Conservation (phyloP, 2,888 invertebrate species). For the Rotaria magnacalcarata region DNA sequence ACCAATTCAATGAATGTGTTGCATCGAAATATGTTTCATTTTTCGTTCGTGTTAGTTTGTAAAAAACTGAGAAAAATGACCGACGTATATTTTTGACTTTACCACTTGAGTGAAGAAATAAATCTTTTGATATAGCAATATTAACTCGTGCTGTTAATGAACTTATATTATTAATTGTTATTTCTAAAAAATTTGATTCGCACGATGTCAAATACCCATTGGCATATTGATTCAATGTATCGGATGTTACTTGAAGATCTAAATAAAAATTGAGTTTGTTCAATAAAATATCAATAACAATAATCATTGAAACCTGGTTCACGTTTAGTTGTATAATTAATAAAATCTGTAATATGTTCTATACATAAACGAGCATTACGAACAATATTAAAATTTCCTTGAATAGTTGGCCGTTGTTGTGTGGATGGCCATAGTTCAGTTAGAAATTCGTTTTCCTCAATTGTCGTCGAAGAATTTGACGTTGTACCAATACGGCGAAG, state of each 20-base stretch:
- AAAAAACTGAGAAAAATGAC: conserved; percentile 8
- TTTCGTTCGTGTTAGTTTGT: not conserved
- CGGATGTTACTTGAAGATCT: not conserved
- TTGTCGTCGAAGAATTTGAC: not conserved
- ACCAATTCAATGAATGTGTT: not conserved
- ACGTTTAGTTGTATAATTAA: not conserved
- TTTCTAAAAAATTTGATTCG: not conserved
- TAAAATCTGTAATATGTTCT: not conserved
- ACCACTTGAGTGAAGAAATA: not conserved
- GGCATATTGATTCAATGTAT: not conserved
- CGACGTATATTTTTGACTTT: not conserved
- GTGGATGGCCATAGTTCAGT: conserved; percentile 23
- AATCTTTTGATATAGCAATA: not conserved
- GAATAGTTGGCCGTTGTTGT: not conserved
- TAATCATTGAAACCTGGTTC: not conserved
- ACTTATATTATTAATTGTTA: not conserved
- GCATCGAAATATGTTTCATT: conserved; percentile 36
- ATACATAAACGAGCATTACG: conserved; percentile 28
- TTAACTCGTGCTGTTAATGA: not conserved
- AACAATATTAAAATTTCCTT: conserved; percentile 15
- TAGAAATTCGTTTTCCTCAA: conserved; percentile 22
- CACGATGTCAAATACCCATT: conserved; percentile 33
- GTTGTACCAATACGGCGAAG: not conserved
- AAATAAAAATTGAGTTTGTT: not conserved
- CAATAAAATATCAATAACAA: no score